Evolutionary conservation across 2,113 vertebrate species (phyloP).

Genomic region (Petroica traversi): DNA sequence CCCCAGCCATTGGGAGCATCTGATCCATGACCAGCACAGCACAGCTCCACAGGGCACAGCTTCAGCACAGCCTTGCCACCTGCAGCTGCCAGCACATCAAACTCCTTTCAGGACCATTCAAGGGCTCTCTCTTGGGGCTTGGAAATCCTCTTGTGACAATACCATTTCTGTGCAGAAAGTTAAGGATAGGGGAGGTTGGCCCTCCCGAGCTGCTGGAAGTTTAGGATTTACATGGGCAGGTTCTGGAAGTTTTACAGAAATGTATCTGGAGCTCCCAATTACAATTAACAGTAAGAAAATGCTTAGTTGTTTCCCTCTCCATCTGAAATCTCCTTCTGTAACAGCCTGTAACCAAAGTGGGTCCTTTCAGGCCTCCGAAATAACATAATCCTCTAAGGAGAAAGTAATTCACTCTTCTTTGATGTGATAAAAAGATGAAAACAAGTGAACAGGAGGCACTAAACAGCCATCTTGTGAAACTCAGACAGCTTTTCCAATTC

Average conservation of each 20-base stretch:
- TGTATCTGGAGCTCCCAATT: background rate
- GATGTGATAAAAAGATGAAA: slow-evolving; percentile 52
- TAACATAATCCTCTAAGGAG: slow-evolving; percentile 24
- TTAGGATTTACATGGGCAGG: background rate
- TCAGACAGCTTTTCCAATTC: slow-evolving; percentile 38
- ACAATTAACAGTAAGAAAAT: background rate
- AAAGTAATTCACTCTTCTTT: slow-evolving; percentile 50
- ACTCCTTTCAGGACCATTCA: background rate
- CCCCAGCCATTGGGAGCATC: accelerated
- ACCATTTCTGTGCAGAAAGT: background rate
- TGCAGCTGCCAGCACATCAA: accelerated
- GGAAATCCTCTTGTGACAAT: background rate
- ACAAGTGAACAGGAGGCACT: slow-evolving; percentile 53
- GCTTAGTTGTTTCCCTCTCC: background rate
- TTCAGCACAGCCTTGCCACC: background rate
- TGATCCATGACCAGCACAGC: accelerated
- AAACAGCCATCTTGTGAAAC: slow-evolving; percentile 61
- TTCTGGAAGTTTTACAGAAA: background rate
- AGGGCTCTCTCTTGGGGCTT: background rate
- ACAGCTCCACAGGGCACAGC: background rate
- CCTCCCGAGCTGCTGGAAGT: background rate
- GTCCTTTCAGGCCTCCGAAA: slow-evolving; percentile 24
- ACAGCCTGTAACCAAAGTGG: background rate
- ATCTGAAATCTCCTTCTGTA: background rate
- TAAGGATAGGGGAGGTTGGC: background rate